These are phyloP conservation scores for Drosophila lini DNA, from an alignment of 1,140 invertebrate genomes.

Conservation along the genomic window DNA sequence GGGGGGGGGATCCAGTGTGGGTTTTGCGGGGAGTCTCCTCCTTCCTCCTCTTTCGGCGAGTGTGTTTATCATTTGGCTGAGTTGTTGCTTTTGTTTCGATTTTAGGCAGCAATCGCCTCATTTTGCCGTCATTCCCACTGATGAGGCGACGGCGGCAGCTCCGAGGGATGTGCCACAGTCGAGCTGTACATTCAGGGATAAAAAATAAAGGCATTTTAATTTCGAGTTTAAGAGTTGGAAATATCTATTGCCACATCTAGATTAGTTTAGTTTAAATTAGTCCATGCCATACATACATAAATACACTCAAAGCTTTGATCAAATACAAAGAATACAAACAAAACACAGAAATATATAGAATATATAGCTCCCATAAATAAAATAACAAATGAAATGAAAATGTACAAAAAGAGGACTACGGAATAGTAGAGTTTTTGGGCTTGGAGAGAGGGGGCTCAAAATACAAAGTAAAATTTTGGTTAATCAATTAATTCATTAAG, in stretches of 20 bases:
- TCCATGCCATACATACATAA: conserved; percentile 26
- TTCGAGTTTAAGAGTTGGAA: background rate
- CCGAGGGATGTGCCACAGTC: conserved; percentile 97
- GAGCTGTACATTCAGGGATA: conserved; percentile 86
- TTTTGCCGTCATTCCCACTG: conserved; percentile 95
- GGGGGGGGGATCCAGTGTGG: conserved; percentile 15
- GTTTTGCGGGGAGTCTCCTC: background rate
- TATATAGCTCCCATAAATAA: conserved; percentile 39
- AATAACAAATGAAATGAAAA: conserved; percentile 38
- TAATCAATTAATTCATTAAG: conserved; percentile 46
- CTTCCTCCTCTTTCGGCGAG: conserved; percentile 18
- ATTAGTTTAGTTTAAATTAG: conserved; percentile 10
- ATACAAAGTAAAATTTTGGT: conserved; percentile 42
- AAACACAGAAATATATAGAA: conserved; percentile 28
- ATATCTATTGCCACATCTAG: conserved; percentile 12
- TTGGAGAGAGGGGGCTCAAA: conserved; percentile 21
- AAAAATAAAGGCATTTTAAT: conserved; percentile 27
- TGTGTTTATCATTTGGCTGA: conserved; percentile 40
- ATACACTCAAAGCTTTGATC: conserved; percentile 38
- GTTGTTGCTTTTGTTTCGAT: conserved; percentile 62
- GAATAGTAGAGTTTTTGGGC: conserved; percentile 21
- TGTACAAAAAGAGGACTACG: conserved; percentile 40
- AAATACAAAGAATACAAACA: conserved; percentile 27
- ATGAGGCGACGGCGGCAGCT: conserved; percentile 98
- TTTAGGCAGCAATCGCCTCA: conserved; percentile 85